These are phyloP conservation scores for Ceyx erithaca DNA, from an alignment of 2,797 vertebrate species.

Conservation along the genomic window DNA sequence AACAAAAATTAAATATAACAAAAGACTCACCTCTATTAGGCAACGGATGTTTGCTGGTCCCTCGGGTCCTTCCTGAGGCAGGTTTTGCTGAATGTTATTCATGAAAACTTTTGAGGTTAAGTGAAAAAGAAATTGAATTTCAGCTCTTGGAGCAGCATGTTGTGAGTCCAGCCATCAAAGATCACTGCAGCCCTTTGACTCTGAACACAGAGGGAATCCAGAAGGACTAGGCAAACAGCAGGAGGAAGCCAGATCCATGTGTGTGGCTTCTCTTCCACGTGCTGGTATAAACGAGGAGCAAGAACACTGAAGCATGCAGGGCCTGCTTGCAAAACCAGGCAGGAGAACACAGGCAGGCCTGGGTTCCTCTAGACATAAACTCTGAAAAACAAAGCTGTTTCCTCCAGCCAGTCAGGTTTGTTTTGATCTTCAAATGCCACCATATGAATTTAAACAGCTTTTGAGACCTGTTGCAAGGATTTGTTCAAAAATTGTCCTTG, in stretches of 20 bases:
- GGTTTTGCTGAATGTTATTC: neutral
- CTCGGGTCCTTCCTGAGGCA: neutral
- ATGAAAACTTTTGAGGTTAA: neutral
- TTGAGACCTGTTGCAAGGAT: neutral
- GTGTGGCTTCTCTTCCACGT: neutral
- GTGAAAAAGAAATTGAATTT: neutral
- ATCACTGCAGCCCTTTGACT: neutral
- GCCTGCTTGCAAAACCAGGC: neutral
- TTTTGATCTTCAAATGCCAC: neutral
- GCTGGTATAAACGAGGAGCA: neutral
- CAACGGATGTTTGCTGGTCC: neutral
- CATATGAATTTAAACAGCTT: neutral
- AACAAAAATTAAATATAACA: neutral
- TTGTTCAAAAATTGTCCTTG: neutral
- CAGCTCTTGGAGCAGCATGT: neutral
- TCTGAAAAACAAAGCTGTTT: neutral
- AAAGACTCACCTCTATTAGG: neutral
- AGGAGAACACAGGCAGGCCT: neutral
- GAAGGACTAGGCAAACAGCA: neutral
- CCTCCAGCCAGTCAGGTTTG: neutral
- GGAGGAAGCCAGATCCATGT: neutral
- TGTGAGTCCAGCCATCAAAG: neutral
- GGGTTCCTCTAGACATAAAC: neutral
- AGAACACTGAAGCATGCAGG: neutral
- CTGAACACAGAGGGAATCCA: neutral